A percentile compares a stretch with the other conserved stretches of the same genome.
Conservation (phyloP, 2,888 invertebrate species). For the Sesia apiformis region DNA sequence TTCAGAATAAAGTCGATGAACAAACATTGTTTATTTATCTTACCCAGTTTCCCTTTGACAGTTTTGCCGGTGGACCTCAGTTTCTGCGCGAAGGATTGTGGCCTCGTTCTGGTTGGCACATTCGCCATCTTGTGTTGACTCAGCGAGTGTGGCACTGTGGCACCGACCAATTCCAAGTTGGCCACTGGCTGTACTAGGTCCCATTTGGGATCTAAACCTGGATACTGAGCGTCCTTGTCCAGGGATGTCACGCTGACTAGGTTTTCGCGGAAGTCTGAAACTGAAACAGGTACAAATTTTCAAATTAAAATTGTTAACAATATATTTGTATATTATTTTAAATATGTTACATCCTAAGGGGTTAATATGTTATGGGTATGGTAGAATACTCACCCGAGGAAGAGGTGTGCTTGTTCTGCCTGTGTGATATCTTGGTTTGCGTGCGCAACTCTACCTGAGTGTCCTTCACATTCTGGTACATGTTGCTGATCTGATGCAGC, state of each 20-base stretch:
- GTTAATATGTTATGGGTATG: no score
- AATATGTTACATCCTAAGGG: no score
- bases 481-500: slow-evolving; percentile 96
- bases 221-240: slow-evolving; percentile 48
- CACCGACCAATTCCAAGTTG: slow-evolving; percentile 36
- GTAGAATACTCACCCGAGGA: slow-evolving; percentile 39
- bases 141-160: slow-evolving; percentile 15
- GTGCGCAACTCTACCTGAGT: slow-evolving; percentile 92
- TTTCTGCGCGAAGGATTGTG: slow-evolving; percentile 92
- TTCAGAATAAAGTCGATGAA: no score
- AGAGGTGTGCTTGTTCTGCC: slow-evolving; percentile 51
- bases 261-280: slow-evolving; percentile 78
- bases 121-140: slow-evolving; percentile 8
- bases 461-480: slow-evolving; percentile 97
- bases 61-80: slow-evolving; percentile 88
- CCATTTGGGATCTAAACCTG: slow-evolving; percentile 45
- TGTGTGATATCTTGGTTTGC: slow-evolving; percentile 51
- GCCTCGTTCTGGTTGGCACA: slow-evolving; percentile 59
- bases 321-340: no score
- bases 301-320: no score
- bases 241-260: slow-evolving; percentile 58
- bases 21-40: slow-evolving; percentile 2
- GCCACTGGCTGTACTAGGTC: slow-evolving; percentile 30
- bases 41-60: slow-evolving; percentile 80
- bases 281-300: slow-evolving; percentile 25